Evolutionary conservation across 2,888 invertebrate species (phyloP).

Genomic region (Hypomecis atomaria): DNA sequence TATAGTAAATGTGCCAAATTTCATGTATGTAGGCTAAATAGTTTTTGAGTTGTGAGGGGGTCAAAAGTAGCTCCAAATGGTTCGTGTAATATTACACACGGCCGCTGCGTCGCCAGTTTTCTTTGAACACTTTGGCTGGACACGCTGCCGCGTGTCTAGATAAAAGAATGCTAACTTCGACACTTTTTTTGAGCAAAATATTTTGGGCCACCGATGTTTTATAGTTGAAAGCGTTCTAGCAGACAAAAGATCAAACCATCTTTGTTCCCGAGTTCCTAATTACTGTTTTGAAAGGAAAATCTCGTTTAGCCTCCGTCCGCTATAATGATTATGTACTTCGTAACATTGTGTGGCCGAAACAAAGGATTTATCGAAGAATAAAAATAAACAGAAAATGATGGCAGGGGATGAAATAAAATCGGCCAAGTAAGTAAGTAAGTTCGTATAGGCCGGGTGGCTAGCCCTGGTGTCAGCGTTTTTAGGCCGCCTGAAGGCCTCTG

Average conservation of each 20-base stretch:
- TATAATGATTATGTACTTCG: slow-evolving; percentile 29
- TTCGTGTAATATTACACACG: too few relatives aligned
- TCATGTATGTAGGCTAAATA: too few relatives aligned
- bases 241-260: slow-evolving; percentile 41
- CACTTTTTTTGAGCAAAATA: slow-evolving; percentile 29
- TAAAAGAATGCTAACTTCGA: slow-evolving; percentile 23
- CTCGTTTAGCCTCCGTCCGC: slow-evolving; percentile 30
- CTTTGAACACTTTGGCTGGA: too few relatives aligned
- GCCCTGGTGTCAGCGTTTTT: too few relatives aligned
- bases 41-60: too few relatives aligned
- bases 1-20: too few relatives aligned
- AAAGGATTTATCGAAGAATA: slow-evolving; percentile 24
- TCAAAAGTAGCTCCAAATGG: too few relatives aligned
- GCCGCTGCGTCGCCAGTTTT: too few relatives aligned
- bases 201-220: slow-evolving; percentile 31
- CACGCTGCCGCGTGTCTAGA: too few relatives aligned
- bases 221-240: slow-evolving; percentile 32
- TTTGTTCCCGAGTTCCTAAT: slow-evolving; percentile 40
- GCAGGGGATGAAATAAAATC: neutral
- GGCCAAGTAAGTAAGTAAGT: too few relatives aligned
- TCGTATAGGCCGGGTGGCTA: too few relatives aligned
- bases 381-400: slow-evolving; percentile 24
- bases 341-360: slow-evolving; percentile 21
- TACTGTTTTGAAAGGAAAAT: slow-evolving; percentile 38
- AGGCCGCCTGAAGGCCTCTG: too few relatives aligned